phyloP scores from a whole-genome alignment of 2,113 vertebrate species.

The Myodes glareolus region DNA sequence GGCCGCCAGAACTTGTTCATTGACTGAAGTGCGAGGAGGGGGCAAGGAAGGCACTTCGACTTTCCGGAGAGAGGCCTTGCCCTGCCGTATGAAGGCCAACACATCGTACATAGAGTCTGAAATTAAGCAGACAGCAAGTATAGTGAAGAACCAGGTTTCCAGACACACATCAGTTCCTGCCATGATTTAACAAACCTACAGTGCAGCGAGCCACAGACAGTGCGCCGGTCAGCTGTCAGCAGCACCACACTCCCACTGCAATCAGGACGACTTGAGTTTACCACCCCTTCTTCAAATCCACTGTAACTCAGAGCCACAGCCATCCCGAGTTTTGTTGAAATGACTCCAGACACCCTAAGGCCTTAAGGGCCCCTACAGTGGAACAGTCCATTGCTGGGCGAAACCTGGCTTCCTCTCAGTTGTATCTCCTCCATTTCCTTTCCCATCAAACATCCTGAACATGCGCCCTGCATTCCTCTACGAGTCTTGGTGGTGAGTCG shows the following conservation, averaged over 20 bases:
- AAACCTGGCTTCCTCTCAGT: neutral
- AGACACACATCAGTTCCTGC: fast-evolving
- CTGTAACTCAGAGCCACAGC: neutral
- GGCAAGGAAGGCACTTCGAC: slow-evolving; percentile 23
- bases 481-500: neutral
- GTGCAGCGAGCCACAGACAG: too few species aligned
- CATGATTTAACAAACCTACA: neutral
- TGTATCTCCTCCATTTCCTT: neutral
- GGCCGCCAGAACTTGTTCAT: slow-evolving; percentile 90
- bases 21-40: slow-evolving; percentile 70
- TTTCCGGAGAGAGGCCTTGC: slow-evolving; percentile 86
- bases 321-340: neutral
- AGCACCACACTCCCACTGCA: neutral
- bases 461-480: neutral
- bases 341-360: neutral
- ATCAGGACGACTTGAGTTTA: neutral
- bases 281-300: neutral
- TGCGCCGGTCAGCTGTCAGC: neutral
- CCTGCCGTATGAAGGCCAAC: slow-evolving; percentile 92
- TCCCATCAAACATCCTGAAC: neutral
- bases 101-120: slow-evolving; percentile 96
- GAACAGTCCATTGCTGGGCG: too few species aligned
- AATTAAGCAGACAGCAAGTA: neutral
- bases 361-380: neutral
- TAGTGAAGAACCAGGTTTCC: neutral